Percentiles rank a stretch among this genome's conserved stretches.
Evolutionary conservation across 2,797 vertebrate species (phyloP).

Genomic region (Phrynocephalus forsythii): DNA sequence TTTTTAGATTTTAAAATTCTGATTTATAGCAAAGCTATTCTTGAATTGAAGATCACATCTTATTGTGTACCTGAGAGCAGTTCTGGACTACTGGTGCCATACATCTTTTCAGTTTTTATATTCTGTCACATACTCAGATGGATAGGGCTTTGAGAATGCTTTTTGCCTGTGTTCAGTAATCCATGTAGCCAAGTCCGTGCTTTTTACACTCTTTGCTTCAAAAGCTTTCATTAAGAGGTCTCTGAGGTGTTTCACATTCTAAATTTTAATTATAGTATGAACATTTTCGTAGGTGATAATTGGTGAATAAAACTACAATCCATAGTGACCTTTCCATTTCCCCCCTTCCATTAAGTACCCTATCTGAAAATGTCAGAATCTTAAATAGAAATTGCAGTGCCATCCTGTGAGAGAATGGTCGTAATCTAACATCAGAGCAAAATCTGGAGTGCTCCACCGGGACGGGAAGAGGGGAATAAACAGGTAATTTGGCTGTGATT

Average conservation of each 20-base stretch:
- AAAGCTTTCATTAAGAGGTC: slow-evolving; percentile 11
- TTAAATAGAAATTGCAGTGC: neutral
- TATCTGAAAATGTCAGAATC: slow-evolving; percentile 33
- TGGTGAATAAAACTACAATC: neutral
- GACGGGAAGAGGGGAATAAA: neutral
- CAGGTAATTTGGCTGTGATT: neutral
- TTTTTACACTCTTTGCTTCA: slow-evolving; percentile 2
- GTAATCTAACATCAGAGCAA: slow-evolving; percentile 16
- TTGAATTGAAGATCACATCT: neutral
- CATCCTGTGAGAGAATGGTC: neutral
- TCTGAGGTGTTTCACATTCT: slow-evolving; percentile 3
- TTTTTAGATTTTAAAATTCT: neutral
- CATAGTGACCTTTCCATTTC: neutral
- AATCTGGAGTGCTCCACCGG: slow-evolving; percentile 1
- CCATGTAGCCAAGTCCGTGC: neutral
- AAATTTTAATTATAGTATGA: neutral
- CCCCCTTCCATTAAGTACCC: neutral
- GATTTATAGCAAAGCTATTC: neutral
- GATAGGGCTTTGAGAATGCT: neutral
- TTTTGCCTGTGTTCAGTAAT: neutral
- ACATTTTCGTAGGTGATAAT: neutral
- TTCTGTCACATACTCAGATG: neutral
- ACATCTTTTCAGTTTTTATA: slow-evolving; percentile 3
- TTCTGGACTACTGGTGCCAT: neutral
- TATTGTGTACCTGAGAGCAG: slow-evolving; percentile 4